Base-by-base conservation (phyloP, 1,140 invertebrate species). In the Oreohelix idahoensis region DNA sequence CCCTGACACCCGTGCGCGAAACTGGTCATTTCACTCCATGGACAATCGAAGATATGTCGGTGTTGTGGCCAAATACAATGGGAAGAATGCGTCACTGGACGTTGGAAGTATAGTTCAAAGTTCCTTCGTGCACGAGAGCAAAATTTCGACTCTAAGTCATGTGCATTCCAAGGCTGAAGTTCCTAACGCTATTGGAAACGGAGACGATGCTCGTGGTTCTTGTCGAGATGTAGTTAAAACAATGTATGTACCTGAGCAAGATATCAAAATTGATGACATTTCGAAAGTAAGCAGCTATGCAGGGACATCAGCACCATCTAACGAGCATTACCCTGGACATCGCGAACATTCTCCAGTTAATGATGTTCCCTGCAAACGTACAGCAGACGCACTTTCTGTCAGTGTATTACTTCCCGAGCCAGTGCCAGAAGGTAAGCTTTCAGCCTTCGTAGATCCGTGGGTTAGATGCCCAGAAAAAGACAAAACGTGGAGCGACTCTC, bases 1-100 rank as follows among this genome's bases (percentile, higher is more conserved):
- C 63, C 2, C 63, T 17, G 63, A 66, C 29, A 66, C 29, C 1
- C 63, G n/a, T 5, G n/a, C 63, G 5, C n/a, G 29, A 66, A 29
- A 66, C 63, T 66, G 63, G 63, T 66, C 63, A 23, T 66, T 66
- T 66, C 63, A 66, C 53, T 10, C 53, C 32, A 32, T 66, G n/a
- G 63, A 32, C 63, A 32, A 4, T 5, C 23, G 63, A 32, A 10
- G 63, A 66, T 23, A 58, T 20, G 17, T 8, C 2, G 29, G 29
- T 5, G 2, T 11, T 35, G 11, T 5, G 8, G 29, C n/a, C n/a
- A 29, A 17, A 23, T 66, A 4, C 2, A 29, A 66, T 66, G 63
- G 0, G 2, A 66, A 29, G 8, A 32, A 17, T 66, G 8, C 29
- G 2, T 11, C 29, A 29, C n/a, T 5, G 11, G 5, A 13, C 17